Conservation (phyloP, 2,888 invertebrate species). For the Tinea semifulvella region DNA sequence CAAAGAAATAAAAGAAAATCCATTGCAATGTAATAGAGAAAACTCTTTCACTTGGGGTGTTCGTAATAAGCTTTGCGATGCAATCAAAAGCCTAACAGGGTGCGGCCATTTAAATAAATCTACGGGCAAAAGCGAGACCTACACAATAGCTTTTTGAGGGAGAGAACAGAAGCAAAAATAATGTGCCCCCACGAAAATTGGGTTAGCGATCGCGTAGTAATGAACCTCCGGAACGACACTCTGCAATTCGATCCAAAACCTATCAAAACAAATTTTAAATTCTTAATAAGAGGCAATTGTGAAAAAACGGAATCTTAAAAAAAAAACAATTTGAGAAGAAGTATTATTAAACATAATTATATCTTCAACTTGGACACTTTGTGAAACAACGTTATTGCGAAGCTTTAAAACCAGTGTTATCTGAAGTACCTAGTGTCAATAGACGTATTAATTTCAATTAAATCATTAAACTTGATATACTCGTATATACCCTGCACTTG, state of each 20-base stretch:
- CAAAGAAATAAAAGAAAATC: constrained; percentile 3
- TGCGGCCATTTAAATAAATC: constrained; percentile 55
- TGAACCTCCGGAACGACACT: constrained; percentile 34
- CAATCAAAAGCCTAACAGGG: constrained; percentile 44
- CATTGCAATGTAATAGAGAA: neutral
- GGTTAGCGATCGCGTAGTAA: constrained; percentile 43
- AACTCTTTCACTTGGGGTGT: neutral
- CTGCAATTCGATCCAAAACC: neutral
- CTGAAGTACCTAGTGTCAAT: too few species aligned
- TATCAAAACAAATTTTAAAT: too few species aligned
- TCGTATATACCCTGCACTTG: too few species aligned
- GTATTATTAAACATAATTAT: too few species aligned
- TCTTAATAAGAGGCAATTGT: too few species aligned
- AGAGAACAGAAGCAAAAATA: constrained; percentile 28
- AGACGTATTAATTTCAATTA: too few species aligned
- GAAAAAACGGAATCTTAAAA: too few species aligned
- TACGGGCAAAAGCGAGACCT: constrained; percentile 28
- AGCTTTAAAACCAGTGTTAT: too few species aligned
- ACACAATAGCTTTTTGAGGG: constrained; percentile 32
- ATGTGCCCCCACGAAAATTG: constrained; percentile 37
- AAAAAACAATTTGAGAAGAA: too few species aligned
- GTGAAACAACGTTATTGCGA: too few species aligned
- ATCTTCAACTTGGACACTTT: too few species aligned
- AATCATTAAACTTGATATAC: too few species aligned
- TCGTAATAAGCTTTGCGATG: constrained; percentile 21